These are phyloP conservation scores for Rhinoraja longicauda DNA, from an alignment of 2,797 vertebrate species.

Conservation along the genomic window DNA sequence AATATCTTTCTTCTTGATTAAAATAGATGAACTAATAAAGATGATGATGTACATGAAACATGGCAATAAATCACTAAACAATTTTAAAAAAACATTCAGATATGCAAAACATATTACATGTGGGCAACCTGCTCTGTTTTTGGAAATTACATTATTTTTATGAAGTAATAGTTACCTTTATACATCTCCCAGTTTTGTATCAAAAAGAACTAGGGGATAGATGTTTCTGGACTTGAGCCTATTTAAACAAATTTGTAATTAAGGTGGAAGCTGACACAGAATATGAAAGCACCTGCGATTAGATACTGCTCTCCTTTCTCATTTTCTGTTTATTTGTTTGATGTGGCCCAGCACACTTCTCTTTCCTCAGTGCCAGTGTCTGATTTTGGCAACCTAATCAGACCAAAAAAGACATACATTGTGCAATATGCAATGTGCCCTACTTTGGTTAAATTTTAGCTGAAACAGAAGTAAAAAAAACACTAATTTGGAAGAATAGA, in stretches of 20 bases:
- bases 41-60: background rate
- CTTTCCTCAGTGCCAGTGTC: background rate
- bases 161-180: background rate
- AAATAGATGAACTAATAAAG: background rate
- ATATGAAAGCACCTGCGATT: background rate
- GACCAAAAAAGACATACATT: background rate
- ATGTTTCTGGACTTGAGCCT: background rate
- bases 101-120: background rate
- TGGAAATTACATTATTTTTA: constrained; percentile 7
- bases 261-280: constrained; percentile 12
- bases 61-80: background rate
- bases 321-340: background rate
- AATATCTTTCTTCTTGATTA: background rate
- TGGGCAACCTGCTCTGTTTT: background rate
- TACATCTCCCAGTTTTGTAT: background rate
- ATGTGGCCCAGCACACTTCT: background rate
- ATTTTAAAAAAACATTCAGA: background rate
- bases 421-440: background rate
- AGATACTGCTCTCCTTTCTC: background rate
- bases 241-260: background rate
- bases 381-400: background rate
- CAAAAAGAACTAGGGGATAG: background rate
- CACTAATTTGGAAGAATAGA: background rate
- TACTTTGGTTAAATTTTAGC: background rate
- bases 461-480: background rate